Percentiles rank a stretch among this genome's conserved stretches.
Conservation (phyloP, 2,113 vertebrate genomes). For the Chelonoidis abingdonii region DNA sequence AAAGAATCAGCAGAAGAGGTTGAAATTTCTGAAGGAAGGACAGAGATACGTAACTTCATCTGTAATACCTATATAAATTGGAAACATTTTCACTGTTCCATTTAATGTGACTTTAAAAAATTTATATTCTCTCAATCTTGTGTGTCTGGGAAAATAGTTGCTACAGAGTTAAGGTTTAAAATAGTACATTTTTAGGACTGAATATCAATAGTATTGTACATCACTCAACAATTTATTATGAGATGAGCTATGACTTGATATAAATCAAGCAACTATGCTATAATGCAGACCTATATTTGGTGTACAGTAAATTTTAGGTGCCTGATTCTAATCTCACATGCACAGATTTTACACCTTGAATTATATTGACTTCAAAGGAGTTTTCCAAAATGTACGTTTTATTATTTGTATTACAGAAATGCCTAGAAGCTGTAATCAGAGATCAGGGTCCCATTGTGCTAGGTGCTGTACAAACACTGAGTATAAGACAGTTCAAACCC, state of each 20-base stretch:
- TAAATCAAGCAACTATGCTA: neutral
- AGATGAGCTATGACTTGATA: neutral
- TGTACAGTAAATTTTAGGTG: neutral
- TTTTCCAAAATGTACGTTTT: neutral
- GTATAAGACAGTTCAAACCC: neutral
- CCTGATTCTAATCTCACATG: neutral
- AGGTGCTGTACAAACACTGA: neutral
- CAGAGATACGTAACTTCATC: no score
- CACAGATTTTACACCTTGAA: accelerated
- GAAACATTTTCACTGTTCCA: neutral
- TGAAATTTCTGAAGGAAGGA: constrained; percentile 11
- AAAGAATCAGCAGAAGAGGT: neutral
- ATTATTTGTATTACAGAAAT: neutral
- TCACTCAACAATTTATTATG: neutral
- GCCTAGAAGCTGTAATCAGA: neutral
- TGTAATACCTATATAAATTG: neutral
- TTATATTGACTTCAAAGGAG: neutral
- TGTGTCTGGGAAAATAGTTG: neutral
- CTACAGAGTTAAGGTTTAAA: neutral
- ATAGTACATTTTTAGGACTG: neutral
- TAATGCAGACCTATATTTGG: neutral
- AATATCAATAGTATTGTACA: neutral
- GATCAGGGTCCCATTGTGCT: neutral
- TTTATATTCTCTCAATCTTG: neutral
- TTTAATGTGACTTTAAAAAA: neutral